These are phyloP conservation scores for Patagioenas fasciata DNA, from an alignment of 2,113 vertebrate species.

Conservation along the genomic window DNA sequence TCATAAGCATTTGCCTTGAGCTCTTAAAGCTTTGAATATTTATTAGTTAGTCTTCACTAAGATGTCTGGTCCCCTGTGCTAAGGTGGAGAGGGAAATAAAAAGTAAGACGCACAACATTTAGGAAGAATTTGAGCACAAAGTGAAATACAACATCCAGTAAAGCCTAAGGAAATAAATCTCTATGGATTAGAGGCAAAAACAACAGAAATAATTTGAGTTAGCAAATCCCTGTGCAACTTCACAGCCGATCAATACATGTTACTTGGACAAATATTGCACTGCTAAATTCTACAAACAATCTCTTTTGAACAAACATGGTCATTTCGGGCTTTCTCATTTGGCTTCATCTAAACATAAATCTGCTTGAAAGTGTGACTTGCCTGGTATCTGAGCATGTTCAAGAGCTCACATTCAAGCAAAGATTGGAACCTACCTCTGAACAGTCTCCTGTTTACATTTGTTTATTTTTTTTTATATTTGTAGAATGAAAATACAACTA, in stretches of 20 bases:
- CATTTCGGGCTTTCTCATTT: background rate
- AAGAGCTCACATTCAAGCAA: background rate
- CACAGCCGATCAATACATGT: background rate
- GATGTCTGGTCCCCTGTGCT: background rate
- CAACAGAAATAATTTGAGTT: background rate
- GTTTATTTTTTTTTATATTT: background rate
- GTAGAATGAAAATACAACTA: background rate
- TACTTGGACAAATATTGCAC: background rate
- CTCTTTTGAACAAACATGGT: background rate
- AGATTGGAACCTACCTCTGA: background rate
- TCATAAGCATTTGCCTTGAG: background rate
- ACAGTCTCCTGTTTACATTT: background rate
- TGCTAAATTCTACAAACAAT: background rate
- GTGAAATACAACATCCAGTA: background rate
- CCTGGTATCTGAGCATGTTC: background rate
- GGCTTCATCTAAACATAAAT: background rate
- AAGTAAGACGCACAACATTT: background rate
- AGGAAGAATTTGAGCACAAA: background rate
- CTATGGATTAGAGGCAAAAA: background rate
- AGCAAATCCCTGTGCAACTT: background rate
- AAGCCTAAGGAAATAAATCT: constrained; percentile 11
- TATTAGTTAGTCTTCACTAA: background rate
- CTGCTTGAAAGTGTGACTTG: background rate
- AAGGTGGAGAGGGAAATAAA: background rate
- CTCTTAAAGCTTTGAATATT: background rate